phyloP scores from a whole-genome alignment of 2,888 invertebrate genomes.

The Tortrix viridana region DNA sequence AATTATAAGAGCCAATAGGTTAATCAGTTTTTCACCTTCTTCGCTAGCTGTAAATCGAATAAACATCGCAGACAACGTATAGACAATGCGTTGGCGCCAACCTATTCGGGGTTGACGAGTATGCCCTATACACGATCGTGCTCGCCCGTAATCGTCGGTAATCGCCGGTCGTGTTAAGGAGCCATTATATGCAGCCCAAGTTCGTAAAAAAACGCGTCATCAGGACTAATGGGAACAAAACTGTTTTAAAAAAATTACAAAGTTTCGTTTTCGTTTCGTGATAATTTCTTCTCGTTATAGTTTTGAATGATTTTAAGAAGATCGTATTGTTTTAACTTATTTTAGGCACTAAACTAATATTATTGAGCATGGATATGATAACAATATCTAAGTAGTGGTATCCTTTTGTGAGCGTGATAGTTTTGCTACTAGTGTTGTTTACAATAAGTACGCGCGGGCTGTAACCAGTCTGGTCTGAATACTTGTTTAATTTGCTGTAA shows the following conservation, averaged over 20 bases:
- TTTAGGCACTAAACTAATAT: background rate
- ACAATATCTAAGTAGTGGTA: background rate
- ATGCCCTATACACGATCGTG: too few relatives aligned
- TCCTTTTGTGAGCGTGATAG: background rate
- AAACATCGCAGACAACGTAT: too few relatives aligned
- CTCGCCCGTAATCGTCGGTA: too few relatives aligned
- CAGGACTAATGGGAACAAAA: too few relatives aligned
- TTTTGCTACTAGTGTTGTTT: conserved; percentile 8
- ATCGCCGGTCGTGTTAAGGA: too few relatives aligned
- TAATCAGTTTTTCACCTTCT: too few relatives aligned
- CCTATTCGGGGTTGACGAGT: too few relatives aligned
- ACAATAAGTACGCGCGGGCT: conserved; percentile 22
- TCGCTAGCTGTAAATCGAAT: too few relatives aligned
- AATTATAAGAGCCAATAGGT: too few relatives aligned
- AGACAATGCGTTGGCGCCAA: too few relatives aligned
- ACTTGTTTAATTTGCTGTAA: conserved; percentile 32
- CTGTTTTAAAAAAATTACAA: conserved; percentile 7
- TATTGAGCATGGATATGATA: background rate
- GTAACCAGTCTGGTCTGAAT: conserved; percentile 33
- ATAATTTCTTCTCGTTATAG: conserved; percentile 19
- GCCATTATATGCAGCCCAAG: too few relatives aligned
- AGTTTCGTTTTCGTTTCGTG: background rate
- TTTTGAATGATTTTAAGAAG: conserved; percentile 1
- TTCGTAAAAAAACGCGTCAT: too few relatives aligned
- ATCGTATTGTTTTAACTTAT: background rate